Base-by-base conservation (phyloP, 2,797 vertebrate genomes). In the Todus mexicanus region DNA sequence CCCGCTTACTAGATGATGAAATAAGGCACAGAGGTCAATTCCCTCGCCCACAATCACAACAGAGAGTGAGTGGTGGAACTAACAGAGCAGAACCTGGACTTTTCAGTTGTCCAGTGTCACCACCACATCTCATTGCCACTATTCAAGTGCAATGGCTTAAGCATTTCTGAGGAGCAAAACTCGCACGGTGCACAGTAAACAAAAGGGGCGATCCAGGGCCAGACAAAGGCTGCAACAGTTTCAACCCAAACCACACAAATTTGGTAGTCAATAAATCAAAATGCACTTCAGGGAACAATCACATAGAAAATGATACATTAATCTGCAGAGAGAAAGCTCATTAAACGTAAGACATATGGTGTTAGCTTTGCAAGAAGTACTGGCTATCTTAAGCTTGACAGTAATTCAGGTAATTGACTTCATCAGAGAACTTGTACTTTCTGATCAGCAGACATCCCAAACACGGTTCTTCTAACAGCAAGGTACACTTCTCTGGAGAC, bases 11-110 rank as follows among this genome's bases (percentile, higher is more conserved):
- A 75, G 51, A 81, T 25, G 74, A 84, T 13, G 68, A 89, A 95
- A 90, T 94, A 96, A 96, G 96, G 92, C 95, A 96, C 96, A 81
- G 37, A 91, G 64, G 53, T 94, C 89, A 92, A 38, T 70, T 53
- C 51, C 82, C 56, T 90, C 54, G 68, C 83, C 59, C 77, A 48
- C 63, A 56, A 57, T 82, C 82, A 82, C 31, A n/a, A 50, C 7
- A 61, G 35, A 60, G 31, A 60, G 31, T 1, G 31, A 72, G 74
- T 8, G 29, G 72, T 2, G 89, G 72, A 83, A 50, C 29, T 26
- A 93, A 45, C 16, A 87, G 50, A 89, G 57, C 45, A 92, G 37
- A 89, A 89, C 26, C 22, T 8, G 33, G 56, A 75, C 63, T 60
- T 81, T 64, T 70, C 57, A 60, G 37, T 42, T 80, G 51, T 81